Evolutionary conservation across 1,140 invertebrate genomes (phyloP).

Genomic region (Ostrea denselamellosa): DNA sequence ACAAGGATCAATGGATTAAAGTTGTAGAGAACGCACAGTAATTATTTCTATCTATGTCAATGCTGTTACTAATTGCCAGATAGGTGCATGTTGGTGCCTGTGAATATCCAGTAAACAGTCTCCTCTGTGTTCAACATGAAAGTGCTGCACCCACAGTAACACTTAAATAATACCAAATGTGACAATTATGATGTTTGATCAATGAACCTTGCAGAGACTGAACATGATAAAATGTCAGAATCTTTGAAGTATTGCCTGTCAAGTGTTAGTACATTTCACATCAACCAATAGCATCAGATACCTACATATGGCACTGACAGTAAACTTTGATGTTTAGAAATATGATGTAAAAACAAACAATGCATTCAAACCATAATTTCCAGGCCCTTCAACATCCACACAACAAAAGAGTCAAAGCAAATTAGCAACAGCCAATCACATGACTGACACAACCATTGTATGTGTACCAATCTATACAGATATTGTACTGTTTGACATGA

Average conservation of each 20-base stretch:
- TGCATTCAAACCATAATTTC: no score
- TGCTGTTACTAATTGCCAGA: background rate
- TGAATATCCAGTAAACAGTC: background rate
- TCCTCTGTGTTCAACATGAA: background rate
- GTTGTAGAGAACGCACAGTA: background rate
- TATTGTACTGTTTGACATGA: no score
- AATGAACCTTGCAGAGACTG: background rate
- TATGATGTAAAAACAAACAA: background rate
- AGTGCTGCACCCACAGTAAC: background rate
- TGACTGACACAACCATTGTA: no score
- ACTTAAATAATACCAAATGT: background rate
- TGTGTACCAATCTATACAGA: no score
- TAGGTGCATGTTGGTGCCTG: background rate
- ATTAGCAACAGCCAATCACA: no score
- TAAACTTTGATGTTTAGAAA: background rate
- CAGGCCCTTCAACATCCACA: no score
- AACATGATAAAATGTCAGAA: background rate
- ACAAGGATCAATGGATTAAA: background rate
- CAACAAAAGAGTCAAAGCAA: no score
- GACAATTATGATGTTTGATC: constrained; percentile 11
- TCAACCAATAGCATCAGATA: background rate
- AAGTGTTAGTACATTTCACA: background rate
- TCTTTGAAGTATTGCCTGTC: background rate
- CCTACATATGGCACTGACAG: background rate
- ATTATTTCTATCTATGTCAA: background rate